Conservation (phyloP, 2,888 invertebrate genomes). For the Ametastegia equiseti region DNA sequence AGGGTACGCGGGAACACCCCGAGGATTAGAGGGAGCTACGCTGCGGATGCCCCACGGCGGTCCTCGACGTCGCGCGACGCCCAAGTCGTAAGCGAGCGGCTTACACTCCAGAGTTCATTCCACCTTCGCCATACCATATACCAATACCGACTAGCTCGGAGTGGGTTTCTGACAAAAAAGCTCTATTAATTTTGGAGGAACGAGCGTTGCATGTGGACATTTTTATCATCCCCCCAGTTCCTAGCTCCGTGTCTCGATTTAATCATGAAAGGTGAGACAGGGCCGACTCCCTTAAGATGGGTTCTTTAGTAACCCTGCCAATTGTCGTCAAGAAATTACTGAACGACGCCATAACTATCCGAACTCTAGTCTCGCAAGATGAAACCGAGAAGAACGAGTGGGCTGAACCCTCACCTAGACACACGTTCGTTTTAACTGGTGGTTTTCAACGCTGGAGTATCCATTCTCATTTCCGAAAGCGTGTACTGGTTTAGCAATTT, state of each 20-base stretch:
- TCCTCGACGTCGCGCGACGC: conserved; percentile 42
- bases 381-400: background rate
- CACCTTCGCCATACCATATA: conserved; percentile 18
- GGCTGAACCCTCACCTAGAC: background rate
- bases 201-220: background rate
- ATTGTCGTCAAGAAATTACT: conserved; percentile 31
- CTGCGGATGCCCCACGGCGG: conserved; percentile 32
- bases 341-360: background rate
- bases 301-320: background rate
- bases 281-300: background rate
- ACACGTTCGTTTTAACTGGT: background rate
- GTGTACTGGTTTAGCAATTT: background rate
- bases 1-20: conserved; percentile 44
- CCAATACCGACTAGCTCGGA: background rate
- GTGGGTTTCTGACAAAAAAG: background rate
- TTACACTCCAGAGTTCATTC: conserved; percentile 47
- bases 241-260: background rate
- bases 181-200: conserved; percentile 34
- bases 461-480: no score
- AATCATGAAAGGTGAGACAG: background rate
- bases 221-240: background rate
- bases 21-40: conserved; percentile 43
- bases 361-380: background rate
- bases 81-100: conserved; percentile 43
- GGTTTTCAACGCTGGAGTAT: background rate